Evolutionary conservation across 1,140 invertebrate genomes (phyloP).

Genomic region (Bombus huntii): DNA sequence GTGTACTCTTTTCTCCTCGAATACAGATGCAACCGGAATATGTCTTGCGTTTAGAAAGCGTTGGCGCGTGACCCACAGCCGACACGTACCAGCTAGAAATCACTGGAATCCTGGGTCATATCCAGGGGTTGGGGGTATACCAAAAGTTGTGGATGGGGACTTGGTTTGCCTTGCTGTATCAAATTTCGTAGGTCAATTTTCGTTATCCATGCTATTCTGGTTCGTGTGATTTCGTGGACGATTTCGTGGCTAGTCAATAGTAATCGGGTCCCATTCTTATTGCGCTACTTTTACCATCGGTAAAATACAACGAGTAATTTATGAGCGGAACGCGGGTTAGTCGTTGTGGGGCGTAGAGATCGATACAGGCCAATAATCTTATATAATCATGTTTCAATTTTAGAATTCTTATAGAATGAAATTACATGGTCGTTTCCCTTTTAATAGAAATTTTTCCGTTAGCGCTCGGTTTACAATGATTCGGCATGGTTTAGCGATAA

Average conservation of each 20-base stretch:
- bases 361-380: neutral
- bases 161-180: conserved; percentile 29
- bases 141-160: conserved; percentile 4
- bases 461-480: neutral
- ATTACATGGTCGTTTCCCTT: neutral
- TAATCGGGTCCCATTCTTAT: neutral
- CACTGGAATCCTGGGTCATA: conserved; percentile 35
- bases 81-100: conserved; percentile 43
- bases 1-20: neutral
- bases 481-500: neutral
- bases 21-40: neutral
- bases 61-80: conserved; percentile 19
- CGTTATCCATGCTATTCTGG: conserved; percentile 14
- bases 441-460: neutral
- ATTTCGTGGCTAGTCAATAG: neutral
- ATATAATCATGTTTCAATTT: neutral
- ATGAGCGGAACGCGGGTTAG: neutral
- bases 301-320: neutral
- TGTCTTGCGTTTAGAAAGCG: conserved; percentile 19
- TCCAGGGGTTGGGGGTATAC: neutral
- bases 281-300: neutral
- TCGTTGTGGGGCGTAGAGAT: neutral
- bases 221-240: conserved; percentile 21
- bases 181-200: conserved; percentile 46
- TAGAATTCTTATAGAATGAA: neutral